Base-by-base conservation (phyloP, 2,888 invertebrate species). In the Cremastinae sp. region DNA sequence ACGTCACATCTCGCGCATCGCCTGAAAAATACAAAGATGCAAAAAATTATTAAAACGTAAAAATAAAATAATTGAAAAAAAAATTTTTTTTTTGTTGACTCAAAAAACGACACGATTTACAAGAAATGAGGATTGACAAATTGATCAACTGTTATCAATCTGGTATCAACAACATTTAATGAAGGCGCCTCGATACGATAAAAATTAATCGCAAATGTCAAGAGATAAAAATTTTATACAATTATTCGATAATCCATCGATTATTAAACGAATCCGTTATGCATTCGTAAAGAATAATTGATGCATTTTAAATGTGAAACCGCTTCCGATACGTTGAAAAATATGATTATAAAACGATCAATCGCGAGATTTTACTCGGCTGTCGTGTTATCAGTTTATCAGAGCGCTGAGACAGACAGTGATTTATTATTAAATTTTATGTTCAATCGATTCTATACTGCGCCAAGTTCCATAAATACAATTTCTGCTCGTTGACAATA, bases 1-100 rank as follows among this genome's bases (percentile, higher is more conserved):
- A 83, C 35, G 82, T 82, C 79, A 87, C 86, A 71, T 87, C 83
- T 76, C 89, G 82, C 78, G 86, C 87, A 80, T 89, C 90, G 62
- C 87, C 90, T 90, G 83, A 5, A 89, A 89, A 80, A 82, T 47
- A 37, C 28, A 8, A 53, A 45, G 43, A 9, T 49, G 56, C 39
- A 39, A 65, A 5, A 43, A 75, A 41, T 56, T 12, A 51, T 49
- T 51, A 7, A 20, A n/a, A n/a, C 8, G 14, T 14, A 16, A 5
- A 41, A 65, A 55, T 18, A n/a, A 16, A 47, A 41, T 12, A 51
- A 9, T 10, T n/a, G 7, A 14, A 56, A 56, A 3, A 10, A 37
- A n/a, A 0, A 20, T 41, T 41, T 4, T 39, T 16, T 7, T 18
- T 49, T 16, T 16, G 10, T n/a, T n/a, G n/a, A n/a, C n/a, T n/a